A percentile compares a stretch with the other conserved stretches of the same genome.
Evolutionary conservation across 2,888 invertebrate genomes (phyloP).

Genomic region (Lasiommata megera): DNA sequence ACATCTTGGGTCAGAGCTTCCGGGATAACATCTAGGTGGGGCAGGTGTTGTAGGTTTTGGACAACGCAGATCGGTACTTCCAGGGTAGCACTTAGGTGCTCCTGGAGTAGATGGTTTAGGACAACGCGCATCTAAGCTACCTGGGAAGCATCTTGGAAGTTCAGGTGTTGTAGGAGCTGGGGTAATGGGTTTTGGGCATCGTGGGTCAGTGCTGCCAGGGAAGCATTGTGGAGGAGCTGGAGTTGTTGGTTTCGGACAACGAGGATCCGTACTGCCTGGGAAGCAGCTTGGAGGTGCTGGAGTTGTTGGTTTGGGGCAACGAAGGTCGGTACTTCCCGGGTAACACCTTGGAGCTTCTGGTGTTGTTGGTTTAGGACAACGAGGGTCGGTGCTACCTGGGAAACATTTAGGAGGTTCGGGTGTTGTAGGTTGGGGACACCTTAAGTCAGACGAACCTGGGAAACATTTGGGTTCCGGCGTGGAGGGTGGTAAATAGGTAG

Average conservation of each 20-base stretch:
- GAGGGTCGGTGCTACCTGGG: slow-evolving; percentile 35
- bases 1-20: slow-evolving; percentile 24
- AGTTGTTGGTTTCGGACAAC: slow-evolving; percentile 21
- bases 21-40: slow-evolving; percentile 27
- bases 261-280: slow-evolving; percentile 25
- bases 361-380: slow-evolving; percentile 19
- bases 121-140: slow-evolving; percentile 35
- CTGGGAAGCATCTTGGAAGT: slow-evolving; percentile 18
- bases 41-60: slow-evolving; percentile 15
- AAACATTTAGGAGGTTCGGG: slow-evolving; percentile 20
- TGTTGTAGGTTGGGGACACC: too few species aligned
- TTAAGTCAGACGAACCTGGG: too few species aligned
- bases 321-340: slow-evolving; percentile 12
- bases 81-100: slow-evolving; percentile 16
- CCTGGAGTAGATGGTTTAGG: slow-evolving; percentile 13
- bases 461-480: slow-evolving; percentile 30
- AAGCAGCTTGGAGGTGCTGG: slow-evolving; percentile 25
- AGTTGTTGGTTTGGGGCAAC: slow-evolving; percentile 16
- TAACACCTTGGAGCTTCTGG: slow-evolving; percentile 15
- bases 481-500: slow-evolving; percentile 41
- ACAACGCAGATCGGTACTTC: slow-evolving; percentile 15
- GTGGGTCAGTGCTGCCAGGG: slow-evolving; percentile 34
- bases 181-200: slow-evolving; percentile 44
- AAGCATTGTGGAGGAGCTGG: slow-evolving; percentile 20
- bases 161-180: slow-evolving; percentile 33